Percentiles rank a stretch among this genome's conserved stretches.
Evolutionary conservation across 1,140 invertebrate species (phyloP).

Genomic region (Heliconius hewitsoni): DNA sequence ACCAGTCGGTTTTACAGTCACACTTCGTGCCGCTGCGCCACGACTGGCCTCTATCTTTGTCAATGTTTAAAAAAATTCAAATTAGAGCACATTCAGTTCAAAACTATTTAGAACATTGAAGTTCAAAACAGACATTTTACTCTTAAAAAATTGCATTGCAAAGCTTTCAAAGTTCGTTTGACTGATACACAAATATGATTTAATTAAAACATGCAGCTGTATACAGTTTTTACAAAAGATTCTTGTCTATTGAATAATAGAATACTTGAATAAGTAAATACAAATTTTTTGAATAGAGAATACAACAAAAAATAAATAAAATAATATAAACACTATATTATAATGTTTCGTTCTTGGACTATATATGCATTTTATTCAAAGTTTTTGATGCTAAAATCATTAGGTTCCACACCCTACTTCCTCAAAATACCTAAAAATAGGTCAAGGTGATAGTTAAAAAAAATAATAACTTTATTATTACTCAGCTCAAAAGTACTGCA

Average conservation of each 20-base stretch:
- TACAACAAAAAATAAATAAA: neutral
- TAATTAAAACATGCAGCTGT: neutral
- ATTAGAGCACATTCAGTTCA: neutral
- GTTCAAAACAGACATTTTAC: neutral
- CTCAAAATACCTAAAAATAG: too few species aligned
- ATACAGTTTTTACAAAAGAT: neutral
- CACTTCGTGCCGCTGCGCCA: too few species aligned
- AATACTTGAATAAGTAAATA: too few species aligned
- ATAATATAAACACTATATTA: too few species aligned
- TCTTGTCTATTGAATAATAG: too few species aligned
- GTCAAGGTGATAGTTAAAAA: neutral
- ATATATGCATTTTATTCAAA: too few species aligned
- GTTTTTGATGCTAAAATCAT: too few species aligned
- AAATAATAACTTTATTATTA: neutral
- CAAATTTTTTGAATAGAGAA: too few species aligned
- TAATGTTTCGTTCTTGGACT: too few species aligned
- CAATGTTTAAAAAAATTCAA: neutral
- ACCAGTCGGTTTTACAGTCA: too few species aligned
- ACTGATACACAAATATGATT: neutral
- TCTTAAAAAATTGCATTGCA: neutral
- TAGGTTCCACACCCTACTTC: too few species aligned
- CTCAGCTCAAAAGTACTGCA: neutral
- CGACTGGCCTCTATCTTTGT: too few species aligned
- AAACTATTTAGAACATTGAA: neutral
- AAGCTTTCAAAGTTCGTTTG: constrained; percentile 4